Base-by-base conservation (phyloP, 2,797 vertebrate species). In the Crax fasciolata region DNA sequence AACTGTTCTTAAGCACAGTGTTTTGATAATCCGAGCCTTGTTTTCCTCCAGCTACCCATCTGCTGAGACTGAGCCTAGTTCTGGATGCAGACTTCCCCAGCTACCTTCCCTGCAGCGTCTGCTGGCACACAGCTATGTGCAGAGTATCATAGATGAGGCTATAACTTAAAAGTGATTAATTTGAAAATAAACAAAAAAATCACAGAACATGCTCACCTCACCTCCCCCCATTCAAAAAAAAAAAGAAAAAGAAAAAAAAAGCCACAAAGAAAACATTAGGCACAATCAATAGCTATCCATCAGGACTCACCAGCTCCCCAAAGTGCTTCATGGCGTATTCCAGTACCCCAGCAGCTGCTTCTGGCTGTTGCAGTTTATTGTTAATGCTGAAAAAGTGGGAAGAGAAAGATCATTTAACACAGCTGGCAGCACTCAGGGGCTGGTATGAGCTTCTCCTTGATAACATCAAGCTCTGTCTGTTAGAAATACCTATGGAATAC, bases 271-370 rank as follows among this genome's bases (percentile, higher is more conserved):
- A 91, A 62, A 44, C 9, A 0, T 1, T 13, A 49, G 44, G 38
- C 9, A 19, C 0, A n/a, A 65, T 67, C 66, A 74, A 70, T 2
- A 2, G 5, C 27, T 38, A 49, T 49, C 65, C 76, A 84, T 72
- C 68, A 78, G 72, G 21, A 97, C 99, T 99, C 94, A 99, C 99
- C 99, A 99, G 97, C 94, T 99, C 99, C 57, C 99, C 99, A 81
- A 99, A 99, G 97, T 99, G 99, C 87, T 99, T 99, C 99, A 99
- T 99, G 97, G 99, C 99, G 9, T 99, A 99, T 78, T 99, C 99
- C 88, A 99, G 96, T 32, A 99, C 99, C 15, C 99, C 99, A 6
- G 99, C 98, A 14, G 99, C 99, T 3, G 99, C 99, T 97, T 99
- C 99, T 5, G 99, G 99, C 97, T 99, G 99, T 97, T 99, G 99